These are phyloP conservation scores for Halictus ligatus DNA, from an alignment of 2,888 invertebrate genomes.

Conservation along the genomic window DNA sequence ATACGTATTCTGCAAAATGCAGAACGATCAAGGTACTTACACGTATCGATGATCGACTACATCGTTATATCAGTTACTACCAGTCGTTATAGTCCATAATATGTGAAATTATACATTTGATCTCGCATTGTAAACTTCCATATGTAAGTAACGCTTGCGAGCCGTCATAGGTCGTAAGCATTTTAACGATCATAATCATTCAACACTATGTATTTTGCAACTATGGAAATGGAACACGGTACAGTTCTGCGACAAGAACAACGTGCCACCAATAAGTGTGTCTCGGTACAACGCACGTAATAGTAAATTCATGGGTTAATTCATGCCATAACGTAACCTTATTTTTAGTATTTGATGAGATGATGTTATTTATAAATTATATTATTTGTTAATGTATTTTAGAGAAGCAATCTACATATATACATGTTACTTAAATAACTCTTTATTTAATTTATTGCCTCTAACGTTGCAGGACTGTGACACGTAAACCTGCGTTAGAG, in stretches of 20 bases:
- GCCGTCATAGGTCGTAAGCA: not conserved
- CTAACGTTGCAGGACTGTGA: conserved; percentile 31
- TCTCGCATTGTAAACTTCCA: conserved; percentile 33
- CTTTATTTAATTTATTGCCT: conserved; percentile 61
- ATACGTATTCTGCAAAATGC: conserved; percentile 15
- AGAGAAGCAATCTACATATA: conserved; percentile 40
- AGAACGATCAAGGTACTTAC: not conserved
- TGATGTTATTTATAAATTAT: conserved; percentile 48
- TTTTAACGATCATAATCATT: conserved; percentile 28
- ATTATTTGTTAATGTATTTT: conserved; percentile 26
- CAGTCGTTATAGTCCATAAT: conserved; percentile 12
- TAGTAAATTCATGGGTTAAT: conserved; percentile 25
- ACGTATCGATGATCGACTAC: conserved; percentile 5
- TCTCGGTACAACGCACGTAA: conserved; percentile 26
- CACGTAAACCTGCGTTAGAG: conserved; percentile 31
- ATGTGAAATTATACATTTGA: conserved; percentile 12
- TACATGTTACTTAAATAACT: conserved; percentile 52
- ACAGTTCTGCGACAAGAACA: conserved; percentile 24
- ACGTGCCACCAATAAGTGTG: conserved; percentile 14
- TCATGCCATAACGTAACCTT: conserved; percentile 15
- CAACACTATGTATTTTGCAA: not conserved
- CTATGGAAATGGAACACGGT: conserved; percentile 13
- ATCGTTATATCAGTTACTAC: not conserved
- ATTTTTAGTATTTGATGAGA: conserved; percentile 33
- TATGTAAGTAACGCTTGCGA: conserved; percentile 7